Base-by-base conservation (phyloP, 2,113 vertebrate genomes). In the Phaethornis superciliosus region DNA sequence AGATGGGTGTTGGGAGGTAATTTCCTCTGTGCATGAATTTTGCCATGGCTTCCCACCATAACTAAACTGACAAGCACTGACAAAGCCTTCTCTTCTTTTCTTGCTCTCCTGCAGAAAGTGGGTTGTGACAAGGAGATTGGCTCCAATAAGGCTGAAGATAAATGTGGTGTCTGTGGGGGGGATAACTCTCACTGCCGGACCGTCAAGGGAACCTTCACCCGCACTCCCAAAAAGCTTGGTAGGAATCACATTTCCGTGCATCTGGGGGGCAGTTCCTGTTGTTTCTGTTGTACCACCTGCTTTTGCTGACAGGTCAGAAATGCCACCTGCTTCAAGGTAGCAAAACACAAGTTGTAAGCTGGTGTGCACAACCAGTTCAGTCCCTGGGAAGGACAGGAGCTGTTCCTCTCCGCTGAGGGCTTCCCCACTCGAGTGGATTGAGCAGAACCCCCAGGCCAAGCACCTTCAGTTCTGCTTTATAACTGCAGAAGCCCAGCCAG, bases 111-210 rank as follows among this genome's bases (percentile, higher is more conserved):
- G 35, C 97, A 99, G 99, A 99, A 99, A 98, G 99, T 99, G 69
- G 99, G 99, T 90, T 99, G 99, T 70, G 99, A 99, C 97, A 98
- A 98, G 95, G 99, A 99, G 77, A 99, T 99, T 5, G 99, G 99
- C 76, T 99, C 99, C 7, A 98, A 81, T 84, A 99, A 99, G 95
- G 96, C 97, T 0, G 99, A 99, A 87, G 99, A 99, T 96, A 99
- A 99, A 82, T 99, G 99, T 12, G 99, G 99, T 0, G 99, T 99
- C 18, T 99, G 99, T 5, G 99, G 99, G 2, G 99, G 99, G 20
- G 99, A 99, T 68, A 99, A 99, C 69, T 99, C 99, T 12, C 99
- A 99, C 75, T 99, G 99, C 85, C 98, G 99, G 80, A 99, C 99
- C 0, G 98, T 99, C 37, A 99, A 99, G 95, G 99, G 99, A 37